These are phyloP conservation scores for Tanypteryx hageni DNA, from an alignment of 2,888 invertebrate species.

Conservation along the genomic window DNA sequence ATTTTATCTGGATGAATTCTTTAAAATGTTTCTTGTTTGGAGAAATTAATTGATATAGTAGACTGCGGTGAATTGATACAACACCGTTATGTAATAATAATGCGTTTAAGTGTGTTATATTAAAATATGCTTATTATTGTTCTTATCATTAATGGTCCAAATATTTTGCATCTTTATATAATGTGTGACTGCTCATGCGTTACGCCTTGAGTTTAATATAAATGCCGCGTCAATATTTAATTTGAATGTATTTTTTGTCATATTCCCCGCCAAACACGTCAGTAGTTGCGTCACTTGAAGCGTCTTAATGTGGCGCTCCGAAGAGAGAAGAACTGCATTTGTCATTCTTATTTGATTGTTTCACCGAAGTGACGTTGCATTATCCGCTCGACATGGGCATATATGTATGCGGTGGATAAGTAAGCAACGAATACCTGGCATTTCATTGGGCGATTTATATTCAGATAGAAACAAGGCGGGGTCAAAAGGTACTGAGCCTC, in stretches of 20 bases:
- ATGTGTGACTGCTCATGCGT: no score
- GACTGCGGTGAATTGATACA: no score
- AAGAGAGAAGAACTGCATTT: neutral
- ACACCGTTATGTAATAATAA: no score
- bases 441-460: constrained; percentile 5
- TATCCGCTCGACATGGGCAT: neutral
- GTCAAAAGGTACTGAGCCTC: neutral
- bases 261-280: neutral
- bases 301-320: neutral
- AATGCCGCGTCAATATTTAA: neutral
- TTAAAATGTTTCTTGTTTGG: no score
- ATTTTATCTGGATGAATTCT: no score
- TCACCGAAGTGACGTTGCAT: neutral
- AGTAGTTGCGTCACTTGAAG: neutral
- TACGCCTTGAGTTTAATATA: no score
- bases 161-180: no score
- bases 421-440: neutral
- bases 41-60: no score
- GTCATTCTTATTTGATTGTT: constrained; percentile 4
- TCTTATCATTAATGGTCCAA: no score
- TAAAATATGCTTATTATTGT: no score
- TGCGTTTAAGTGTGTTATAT: no score
- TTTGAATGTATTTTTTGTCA: neutral
- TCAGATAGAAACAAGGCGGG: neutral
- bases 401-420: neutral